Evolutionary conservation across 2,888 invertebrate species (phyloP), one percentile per base, ranked within the genome.

Genomic region (Limnephilus rhombicus): DNA sequence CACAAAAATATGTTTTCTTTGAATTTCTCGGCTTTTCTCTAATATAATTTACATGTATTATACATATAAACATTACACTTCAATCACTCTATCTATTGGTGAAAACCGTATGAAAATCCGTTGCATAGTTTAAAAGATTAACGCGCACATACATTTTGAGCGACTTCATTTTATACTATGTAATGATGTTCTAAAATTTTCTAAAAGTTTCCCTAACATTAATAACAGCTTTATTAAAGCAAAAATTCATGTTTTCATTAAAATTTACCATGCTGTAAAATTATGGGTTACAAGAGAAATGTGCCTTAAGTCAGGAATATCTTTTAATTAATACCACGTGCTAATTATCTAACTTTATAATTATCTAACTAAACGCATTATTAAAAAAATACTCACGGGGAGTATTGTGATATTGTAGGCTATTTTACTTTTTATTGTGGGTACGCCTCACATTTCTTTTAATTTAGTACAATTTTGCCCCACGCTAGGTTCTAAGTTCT

Each of bases 391-490:
- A 68, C 53, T 87, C 68, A 34, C 18, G 87, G 87, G 68, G 31
- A 68, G 68, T 68, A 31, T 68, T 68, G 80, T 88, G 13, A 68
- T 80, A 53, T 88, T 80, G 87, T 37, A 53, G 88, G 53, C 88
- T 68, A 80, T 88, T 85, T 88, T 53, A 88, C 11, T 88, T 88
- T 88, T 88, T 88, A 88, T 88, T 88, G 34, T 15, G 88, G 68
- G 88, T 31, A 80, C 88, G 80, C 88, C 13, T 88, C 88, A 11
- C 88, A 88, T 88, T 88, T 88, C 80, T 88, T 88, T 88, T 88
- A 88, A 88, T 88, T 88, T 88, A 88, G 53, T 53, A 87, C 85
- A 41, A 53, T 87, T 87, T 11, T 45, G 49, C 34, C n/a, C 4
- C 4, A 24, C 53, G 13, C 34, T 29, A 80, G 83, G 80, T 89